A percentile compares a stretch with the other conserved stretches of the same genome.
Evolutionary conservation across 2,113 vertebrate genomes (phyloP).

Genomic region (Phaethon lepturus): DNA sequence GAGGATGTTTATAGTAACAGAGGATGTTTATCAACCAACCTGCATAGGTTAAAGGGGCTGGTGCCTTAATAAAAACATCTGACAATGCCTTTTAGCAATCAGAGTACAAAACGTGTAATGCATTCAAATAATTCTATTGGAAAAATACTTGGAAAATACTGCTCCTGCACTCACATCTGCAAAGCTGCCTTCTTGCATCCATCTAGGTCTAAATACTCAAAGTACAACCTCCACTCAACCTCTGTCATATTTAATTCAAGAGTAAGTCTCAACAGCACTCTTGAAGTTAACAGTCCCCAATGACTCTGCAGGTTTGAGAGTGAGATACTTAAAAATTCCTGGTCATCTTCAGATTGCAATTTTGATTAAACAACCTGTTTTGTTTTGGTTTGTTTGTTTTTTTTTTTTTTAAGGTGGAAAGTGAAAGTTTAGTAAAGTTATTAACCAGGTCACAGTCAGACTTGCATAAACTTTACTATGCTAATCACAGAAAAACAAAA

Average conservation of each 20-base stretch:
- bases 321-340: neutral
- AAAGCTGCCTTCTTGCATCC: neutral
- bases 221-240: neutral
- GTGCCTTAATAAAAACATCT: slow-evolving; percentile 14
- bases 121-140: neutral
- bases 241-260: neutral
- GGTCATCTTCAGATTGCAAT: neutral
- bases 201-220: neutral
- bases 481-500: neutral
- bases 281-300: neutral
- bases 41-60: neutral
- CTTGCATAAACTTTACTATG: neutral
- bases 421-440: neutral
- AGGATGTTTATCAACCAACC: slow-evolving; percentile 58
- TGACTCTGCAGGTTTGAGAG: rapidly evolving
- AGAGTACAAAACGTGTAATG: neutral
- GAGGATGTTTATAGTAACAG: slow-evolving; percentile 50
- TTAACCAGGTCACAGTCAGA: neutral
- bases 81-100: neutral
- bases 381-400: no score
- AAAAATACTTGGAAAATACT: neutral
- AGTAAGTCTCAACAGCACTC: neutral
- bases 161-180: neutral
- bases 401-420: neutral
- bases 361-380: neutral